Conservation (phyloP, 2,888 invertebrate genomes). For the Erebia aethiops region DNA sequence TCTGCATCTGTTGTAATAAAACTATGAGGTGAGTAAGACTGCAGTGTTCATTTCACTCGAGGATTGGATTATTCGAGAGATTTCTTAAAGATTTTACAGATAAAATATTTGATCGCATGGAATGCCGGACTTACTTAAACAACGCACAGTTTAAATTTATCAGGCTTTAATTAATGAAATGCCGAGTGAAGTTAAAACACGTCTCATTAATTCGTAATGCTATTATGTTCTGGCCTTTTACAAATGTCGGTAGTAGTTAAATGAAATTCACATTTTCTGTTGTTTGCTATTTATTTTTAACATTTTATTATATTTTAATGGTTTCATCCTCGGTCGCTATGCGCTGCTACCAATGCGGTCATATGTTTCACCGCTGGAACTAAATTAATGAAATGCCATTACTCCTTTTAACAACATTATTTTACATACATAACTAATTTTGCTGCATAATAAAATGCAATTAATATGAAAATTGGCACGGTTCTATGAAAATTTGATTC, state of each 20-base stretch:
- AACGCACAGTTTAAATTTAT: constrained; percentile 46
- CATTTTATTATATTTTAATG: constrained; percentile 40
- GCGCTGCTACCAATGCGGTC: constrained; percentile 41
- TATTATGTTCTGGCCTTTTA: constrained; percentile 54
- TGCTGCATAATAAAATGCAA: constrained; percentile 51
- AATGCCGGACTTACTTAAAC: constrained; percentile 38
- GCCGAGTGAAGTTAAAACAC: constrained; percentile 57
- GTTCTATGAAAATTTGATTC: constrained; percentile 54
- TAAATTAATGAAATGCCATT: constrained; percentile 45
- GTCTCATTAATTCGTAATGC: constrained; percentile 59
- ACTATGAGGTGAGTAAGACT: constrained; percentile 30
- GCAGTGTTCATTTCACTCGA: constrained; percentile 17
- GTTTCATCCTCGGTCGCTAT: constrained; percentile 29
- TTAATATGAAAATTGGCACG: constrained; percentile 55
- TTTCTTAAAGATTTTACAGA: constrained; percentile 20
- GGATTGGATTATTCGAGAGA: constrained; percentile 5
- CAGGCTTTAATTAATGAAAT: constrained; percentile 61
- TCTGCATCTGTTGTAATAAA: constrained; percentile 53
- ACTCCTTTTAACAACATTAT: constrained; percentile 46
- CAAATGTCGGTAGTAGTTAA: constrained; percentile 49
- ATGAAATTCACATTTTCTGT: constrained; percentile 47
- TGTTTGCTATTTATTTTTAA: constrained; percentile 45
- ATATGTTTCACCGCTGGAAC: constrained; percentile 44
- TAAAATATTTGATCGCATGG: constrained; percentile 22
- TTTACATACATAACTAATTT: constrained; percentile 42